Conservation (phyloP, 1,140 invertebrate genomes). For the Cherax quadricarinatus region DNA sequence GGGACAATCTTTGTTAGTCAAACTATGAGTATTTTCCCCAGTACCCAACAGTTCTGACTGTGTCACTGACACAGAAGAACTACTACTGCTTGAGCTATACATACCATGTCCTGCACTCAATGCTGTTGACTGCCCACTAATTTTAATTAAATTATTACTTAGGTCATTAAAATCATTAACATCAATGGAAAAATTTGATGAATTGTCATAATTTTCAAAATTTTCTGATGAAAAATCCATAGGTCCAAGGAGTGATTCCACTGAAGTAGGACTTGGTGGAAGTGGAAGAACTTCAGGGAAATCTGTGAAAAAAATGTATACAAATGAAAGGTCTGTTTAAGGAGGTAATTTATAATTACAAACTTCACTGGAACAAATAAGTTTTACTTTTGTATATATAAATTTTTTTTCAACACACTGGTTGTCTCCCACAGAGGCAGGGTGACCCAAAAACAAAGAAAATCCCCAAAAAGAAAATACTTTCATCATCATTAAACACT, state of each 20-base stretch:
- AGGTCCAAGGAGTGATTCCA: not conserved
- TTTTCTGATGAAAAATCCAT: slow-evolving; percentile 25
- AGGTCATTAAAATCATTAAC: slow-evolving; percentile 34
- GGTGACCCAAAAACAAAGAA: no score
- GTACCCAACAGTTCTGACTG: not conserved
- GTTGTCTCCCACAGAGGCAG: no score
- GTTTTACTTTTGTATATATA: no score
- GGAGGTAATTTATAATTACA: no score
- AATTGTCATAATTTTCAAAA: not conserved
- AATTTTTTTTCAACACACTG: no score
- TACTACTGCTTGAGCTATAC: slow-evolving; percentile 34
- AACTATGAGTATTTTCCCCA: not conserved
- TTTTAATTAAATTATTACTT: not conserved
- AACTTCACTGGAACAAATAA: no score
- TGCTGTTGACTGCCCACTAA: not conserved
- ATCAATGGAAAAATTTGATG: slow-evolving; percentile 17
- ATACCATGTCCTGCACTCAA: not conserved
- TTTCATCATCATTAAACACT: no score
- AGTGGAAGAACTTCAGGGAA: slow-evolving; percentile 41
- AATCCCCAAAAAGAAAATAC: no score
- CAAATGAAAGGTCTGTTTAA: not conserved
- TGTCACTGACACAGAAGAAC: slow-evolving; percentile 14
- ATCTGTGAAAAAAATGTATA: slow-evolving; percentile 26
- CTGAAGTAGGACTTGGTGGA: slow-evolving; percentile 27
- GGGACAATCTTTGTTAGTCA: not conserved